Evolutionary conservation across 2,797 vertebrate genomes (phyloP).

Genomic region (Sebastes miniatus): DNA sequence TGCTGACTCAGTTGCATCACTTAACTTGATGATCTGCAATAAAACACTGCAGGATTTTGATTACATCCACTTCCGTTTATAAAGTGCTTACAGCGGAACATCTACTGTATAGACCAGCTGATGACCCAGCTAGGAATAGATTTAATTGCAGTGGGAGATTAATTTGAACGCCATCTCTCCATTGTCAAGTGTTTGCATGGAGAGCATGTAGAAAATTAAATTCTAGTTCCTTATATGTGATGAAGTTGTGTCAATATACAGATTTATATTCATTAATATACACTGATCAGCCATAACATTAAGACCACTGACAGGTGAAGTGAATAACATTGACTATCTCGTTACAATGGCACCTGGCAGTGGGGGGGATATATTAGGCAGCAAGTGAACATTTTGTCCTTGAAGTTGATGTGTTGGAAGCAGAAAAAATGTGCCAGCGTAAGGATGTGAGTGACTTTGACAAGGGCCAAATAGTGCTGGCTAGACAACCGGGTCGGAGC

Average conservation of each 20-base stretch:
- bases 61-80: background rate
- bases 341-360: too few species aligned
- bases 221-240: background rate
- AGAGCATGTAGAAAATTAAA: background rate
- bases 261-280: background rate
- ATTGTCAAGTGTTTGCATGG: background rate
- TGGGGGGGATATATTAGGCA: too few species aligned
- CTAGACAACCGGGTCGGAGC: fast-evolving
- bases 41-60: slow-evolving; percentile 34
- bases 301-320: too few species aligned
- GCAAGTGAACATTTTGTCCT: too few species aligned
- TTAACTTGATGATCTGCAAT: slow-evolving; percentile 46
- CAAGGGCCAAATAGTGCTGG: too few species aligned
- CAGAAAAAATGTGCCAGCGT: too few species aligned
- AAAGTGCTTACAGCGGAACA: background rate
- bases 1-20: slow-evolving; percentile 45
- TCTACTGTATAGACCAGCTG: background rate
- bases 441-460: too few species aligned
- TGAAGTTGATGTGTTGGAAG: too few species aligned
- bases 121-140: background rate
- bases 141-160: background rate
- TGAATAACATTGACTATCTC: too few species aligned
- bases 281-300: too few species aligned
- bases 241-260: background rate
- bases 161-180: background rate